phyloP scores from a whole-genome alignment of 2,888 invertebrate genomes.

The Argyresthia albistria region DNA sequence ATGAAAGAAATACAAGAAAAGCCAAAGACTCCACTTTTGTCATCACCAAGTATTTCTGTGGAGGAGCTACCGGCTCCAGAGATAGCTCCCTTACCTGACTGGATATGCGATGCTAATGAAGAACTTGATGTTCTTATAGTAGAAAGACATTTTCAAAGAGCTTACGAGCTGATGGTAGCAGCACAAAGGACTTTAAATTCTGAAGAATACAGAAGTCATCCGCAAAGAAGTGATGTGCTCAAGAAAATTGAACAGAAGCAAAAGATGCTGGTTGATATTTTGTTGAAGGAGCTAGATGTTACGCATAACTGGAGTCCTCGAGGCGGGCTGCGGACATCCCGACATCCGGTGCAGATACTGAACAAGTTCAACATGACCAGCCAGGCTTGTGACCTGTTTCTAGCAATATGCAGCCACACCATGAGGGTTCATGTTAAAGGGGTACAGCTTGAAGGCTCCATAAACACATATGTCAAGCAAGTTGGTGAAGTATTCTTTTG shows the following conservation, averaged over 20 bases:
- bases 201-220: slow-evolving; percentile 51
- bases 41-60: slow-evolving; percentile 61
- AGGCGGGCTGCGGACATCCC: slow-evolving; percentile 88
- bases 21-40: slow-evolving; percentile 46
- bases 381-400: slow-evolving; percentile 86
- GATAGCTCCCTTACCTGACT: slow-evolving; percentile 77
- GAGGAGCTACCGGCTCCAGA: slow-evolving; percentile 58
- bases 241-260: slow-evolving; percentile 80
- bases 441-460: slow-evolving; percentile 85
- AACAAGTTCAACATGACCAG: slow-evolving; percentile 79
- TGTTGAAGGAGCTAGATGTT: slow-evolving; percentile 91
- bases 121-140: slow-evolving; percentile 96
- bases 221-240: slow-evolving; percentile 46
- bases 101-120: slow-evolving; percentile 92
- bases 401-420: slow-evolving; percentile 85
- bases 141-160: slow-evolving; percentile 95
- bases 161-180: slow-evolving; percentile 82
- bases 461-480: slow-evolving; percentile 84
- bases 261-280: slow-evolving; percentile 84
- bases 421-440: slow-evolving; percentile 86
- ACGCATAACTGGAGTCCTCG: slow-evolving; percentile 92
- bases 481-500: slow-evolving; percentile 89
- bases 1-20: slow-evolving; percentile 55
- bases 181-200: slow-evolving; percentile 52
- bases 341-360: slow-evolving; percentile 87